Evolutionary conservation across 2,113 vertebrate genomes (phyloP).

Genomic region (Actinemys pallida): DNA sequence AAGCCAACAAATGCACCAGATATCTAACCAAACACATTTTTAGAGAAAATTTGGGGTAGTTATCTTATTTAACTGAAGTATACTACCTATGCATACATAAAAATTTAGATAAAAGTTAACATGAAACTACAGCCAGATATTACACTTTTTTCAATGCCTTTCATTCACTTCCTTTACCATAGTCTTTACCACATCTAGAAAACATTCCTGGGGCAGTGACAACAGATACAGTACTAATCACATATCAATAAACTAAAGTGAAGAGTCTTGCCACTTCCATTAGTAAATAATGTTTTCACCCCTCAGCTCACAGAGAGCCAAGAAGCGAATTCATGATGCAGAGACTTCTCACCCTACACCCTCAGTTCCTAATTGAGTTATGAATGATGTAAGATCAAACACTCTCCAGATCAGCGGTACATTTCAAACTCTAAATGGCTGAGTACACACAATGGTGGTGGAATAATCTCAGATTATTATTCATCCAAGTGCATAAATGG

Average conservation of each 20-base stretch:
- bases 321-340: background rate
- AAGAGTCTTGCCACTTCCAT: background rate
- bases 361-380: background rate
- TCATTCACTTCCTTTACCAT: background rate
- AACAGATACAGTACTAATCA: background rate
- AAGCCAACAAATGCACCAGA: background rate
- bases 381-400: background rate
- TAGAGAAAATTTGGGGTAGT: background rate
- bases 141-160: background rate
- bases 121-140: background rate
- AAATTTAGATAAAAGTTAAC: background rate
- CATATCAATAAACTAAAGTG: background rate
- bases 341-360: background rate
- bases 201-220: constrained; percentile 24
- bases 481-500: constrained; percentile 13
- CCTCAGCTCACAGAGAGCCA: background rate
- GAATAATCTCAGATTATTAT: constrained; percentile 46
- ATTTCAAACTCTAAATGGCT: constrained; percentile 7
- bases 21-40: background rate
- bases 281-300: background rate
- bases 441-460: constrained; percentile 58
- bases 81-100: background rate
- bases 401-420: background rate
- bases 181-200: constrained; percentile 29
- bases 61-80: constrained; percentile 22